These are phyloP conservation scores for Drosophila elegans DNA, from an alignment of 1,140 invertebrate genomes.

Conservation along the genomic window DNA sequence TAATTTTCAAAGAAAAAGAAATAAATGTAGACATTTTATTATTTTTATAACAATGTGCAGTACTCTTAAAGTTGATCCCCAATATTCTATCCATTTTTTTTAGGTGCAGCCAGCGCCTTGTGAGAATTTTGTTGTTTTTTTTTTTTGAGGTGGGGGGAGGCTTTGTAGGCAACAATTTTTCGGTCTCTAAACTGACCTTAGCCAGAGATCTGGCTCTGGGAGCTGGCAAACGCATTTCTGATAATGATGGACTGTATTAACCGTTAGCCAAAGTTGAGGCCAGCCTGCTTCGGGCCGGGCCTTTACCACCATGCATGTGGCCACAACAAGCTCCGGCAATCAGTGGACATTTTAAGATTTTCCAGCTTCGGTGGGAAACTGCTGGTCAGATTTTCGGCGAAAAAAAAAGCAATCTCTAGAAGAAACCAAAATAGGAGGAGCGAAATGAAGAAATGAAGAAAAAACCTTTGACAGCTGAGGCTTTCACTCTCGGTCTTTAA, in stretches of 20 bases:
- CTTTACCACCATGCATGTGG: slow-evolving; percentile 28
- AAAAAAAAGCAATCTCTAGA: background rate
- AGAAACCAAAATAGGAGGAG: slow-evolving; percentile 21
- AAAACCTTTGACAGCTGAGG: slow-evolving; percentile 50
- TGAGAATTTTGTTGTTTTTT: slow-evolving; percentile 66
- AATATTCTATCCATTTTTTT: slow-evolving; percentile 14
- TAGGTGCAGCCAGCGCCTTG: slow-evolving; percentile 56
- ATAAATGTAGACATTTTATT: too few species aligned
- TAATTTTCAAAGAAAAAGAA: too few species aligned
- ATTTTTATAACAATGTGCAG: too few species aligned
- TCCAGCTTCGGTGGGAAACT: slow-evolving; percentile 33
- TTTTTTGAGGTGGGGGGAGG: slow-evolving; percentile 16
- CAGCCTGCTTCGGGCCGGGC: slow-evolving; percentile 39
- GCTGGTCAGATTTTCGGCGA: slow-evolving; percentile 22
- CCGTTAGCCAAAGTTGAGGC: slow-evolving; percentile 64
- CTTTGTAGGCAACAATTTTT: slow-evolving; percentile 76
- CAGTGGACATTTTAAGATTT: slow-evolving; percentile 78
- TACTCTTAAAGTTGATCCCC: background rate
- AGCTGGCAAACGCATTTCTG: slow-evolving; percentile 75
- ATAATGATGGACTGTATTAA: slow-evolving; percentile 84
- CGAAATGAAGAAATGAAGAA: slow-evolving; percentile 23
- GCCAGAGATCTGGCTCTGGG: slow-evolving; percentile 51
- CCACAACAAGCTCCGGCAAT: slow-evolving; percentile 76
- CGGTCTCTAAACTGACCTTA: slow-evolving; percentile 77
- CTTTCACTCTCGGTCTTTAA: slow-evolving; percentile 70